Percentiles rank a stretch among this genome's conserved stretches.
These are phyloP conservation scores for Perognathus longimembris DNA, from an alignment of 2,113 vertebrate species.

Conservation along the genomic window DNA sequence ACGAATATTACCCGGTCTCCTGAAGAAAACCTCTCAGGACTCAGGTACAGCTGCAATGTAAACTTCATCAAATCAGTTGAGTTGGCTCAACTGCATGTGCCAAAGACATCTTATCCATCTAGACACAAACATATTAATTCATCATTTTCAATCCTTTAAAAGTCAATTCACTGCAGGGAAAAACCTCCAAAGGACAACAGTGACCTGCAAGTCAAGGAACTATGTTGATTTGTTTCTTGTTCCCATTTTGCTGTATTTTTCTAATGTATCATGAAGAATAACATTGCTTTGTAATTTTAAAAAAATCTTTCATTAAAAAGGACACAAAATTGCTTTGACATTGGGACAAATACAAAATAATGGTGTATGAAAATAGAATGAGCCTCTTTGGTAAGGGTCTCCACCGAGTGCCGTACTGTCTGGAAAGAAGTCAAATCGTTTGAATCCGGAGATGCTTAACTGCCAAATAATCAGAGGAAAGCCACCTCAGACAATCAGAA, in stretches of 20 bases:
- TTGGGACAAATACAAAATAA: slow-evolving; percentile 46
- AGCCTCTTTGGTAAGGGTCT: neutral
- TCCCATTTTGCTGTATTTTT: slow-evolving; percentile 23
- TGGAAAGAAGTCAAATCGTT: slow-evolving; percentile 12
- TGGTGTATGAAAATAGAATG: slow-evolving; percentile 11
- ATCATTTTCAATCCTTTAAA: slow-evolving; percentile 39
- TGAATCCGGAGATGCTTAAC: slow-evolving; percentile 52
- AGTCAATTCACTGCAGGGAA: neutral
- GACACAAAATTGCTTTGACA: slow-evolving; percentile 49
- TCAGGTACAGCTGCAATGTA: slow-evolving; percentile 60
- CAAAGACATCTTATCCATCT: slow-evolving; percentile 39
- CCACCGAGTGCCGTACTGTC: slow-evolving; percentile 7
- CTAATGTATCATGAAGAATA: slow-evolving; percentile 3
- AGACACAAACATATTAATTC: slow-evolving; percentile 36
- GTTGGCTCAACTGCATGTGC: neutral
- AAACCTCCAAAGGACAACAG: neutral
- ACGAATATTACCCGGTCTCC: slow-evolving; percentile 61
- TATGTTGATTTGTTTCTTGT: slow-evolving; percentile 29
- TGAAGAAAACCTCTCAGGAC: slow-evolving; percentile 73
- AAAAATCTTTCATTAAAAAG: slow-evolving; percentile 1
- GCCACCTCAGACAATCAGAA: slow-evolving; percentile 24
- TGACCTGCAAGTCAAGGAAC: neutral
- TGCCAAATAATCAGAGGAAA: slow-evolving; percentile 43
- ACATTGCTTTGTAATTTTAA: slow-evolving; percentile 22
- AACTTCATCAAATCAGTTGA: slow-evolving; percentile 62